These are phyloP conservation scores for Athene cunicularia DNA, from an alignment of 2,113 vertebrate species.

Conservation along the genomic window DNA sequence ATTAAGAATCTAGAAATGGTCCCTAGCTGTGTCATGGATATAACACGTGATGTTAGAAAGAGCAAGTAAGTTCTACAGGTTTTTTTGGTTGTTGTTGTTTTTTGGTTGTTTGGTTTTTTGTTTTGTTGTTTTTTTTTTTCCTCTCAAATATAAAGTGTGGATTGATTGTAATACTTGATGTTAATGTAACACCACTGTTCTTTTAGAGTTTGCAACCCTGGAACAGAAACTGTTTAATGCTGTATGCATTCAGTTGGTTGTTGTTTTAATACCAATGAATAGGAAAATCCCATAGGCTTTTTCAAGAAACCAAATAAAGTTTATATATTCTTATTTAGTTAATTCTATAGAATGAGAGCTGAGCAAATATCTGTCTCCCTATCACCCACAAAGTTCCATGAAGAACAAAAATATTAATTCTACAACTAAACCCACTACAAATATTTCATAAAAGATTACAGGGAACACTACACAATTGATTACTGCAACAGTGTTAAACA, in stretches of 20 bases:
- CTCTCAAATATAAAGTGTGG: background rate
- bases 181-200: background rate
- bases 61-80: accelerated
- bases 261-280: background rate
- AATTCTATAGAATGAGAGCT: background rate
- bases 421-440: background rate
- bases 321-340: background rate
- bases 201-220: background rate
- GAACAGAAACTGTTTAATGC: background rate
- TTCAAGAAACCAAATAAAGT: background rate
- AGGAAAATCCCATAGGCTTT: background rate
- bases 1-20: background rate
- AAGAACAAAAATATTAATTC: background rate
- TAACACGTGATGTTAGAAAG: background rate
- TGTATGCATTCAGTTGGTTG: background rate
- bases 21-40: background rate
- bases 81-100: no score
- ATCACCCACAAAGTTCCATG: background rate
- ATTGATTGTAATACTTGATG: background rate
- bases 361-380: background rate
- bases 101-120: no score
- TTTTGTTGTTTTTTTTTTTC: background rate
- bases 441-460: background rate
- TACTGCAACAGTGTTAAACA: background rate
- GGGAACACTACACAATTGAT: background rate